These are phyloP conservation scores for Luidia sarsii DNA, from an alignment of 53 echinoderm and acorn worm genomes.

Conservation along the genomic window DNA sequence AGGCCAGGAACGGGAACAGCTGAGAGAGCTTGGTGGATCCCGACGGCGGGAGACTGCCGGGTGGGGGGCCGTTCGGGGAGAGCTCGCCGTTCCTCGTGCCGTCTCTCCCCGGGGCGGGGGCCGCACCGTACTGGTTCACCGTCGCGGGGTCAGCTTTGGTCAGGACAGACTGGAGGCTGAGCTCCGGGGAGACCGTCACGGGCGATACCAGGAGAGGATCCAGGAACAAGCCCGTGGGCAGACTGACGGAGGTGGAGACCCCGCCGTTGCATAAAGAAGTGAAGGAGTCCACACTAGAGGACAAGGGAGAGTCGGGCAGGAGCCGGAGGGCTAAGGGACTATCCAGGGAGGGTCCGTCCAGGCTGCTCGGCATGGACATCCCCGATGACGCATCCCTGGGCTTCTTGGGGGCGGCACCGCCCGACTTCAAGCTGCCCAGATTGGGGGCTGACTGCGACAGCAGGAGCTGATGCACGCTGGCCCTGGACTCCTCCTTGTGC, in stretches of 20 bases:
- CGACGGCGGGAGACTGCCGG: background rate
- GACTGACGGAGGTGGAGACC: background rate
- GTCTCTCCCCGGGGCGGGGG: no score
- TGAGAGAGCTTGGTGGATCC: conserved; percentile 4
- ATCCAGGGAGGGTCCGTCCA: conserved; percentile 5
- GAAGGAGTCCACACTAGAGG: conserved; percentile 31
- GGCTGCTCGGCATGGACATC: background rate
- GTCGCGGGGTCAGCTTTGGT: conserved; percentile 10
- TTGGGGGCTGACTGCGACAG: conserved; percentile 14
- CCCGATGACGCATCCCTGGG: background rate
- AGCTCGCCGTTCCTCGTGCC: no score
- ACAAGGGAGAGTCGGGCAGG: conserved; percentile 24
- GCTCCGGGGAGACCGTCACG: background rate
- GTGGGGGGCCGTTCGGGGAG: background rate
- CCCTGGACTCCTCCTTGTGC: conserved; percentile 20
- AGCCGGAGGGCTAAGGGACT: background rate
- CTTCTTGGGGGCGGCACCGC: background rate
- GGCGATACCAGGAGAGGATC: conserved; percentile 38
- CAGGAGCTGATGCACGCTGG: conserved; percentile 3
- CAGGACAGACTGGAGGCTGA: conserved; percentile 26
- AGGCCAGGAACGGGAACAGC: conserved; percentile 16
- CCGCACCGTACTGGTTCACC: no score
- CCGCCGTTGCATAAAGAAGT: conserved; percentile 30
- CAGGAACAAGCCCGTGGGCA: conserved; percentile 1
- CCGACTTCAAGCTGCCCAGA: background rate